These are phyloP conservation scores for Caenorhabditis afra DNA, from an alignment of 2,888 invertebrate species.

Conservation along the genomic window DNA sequence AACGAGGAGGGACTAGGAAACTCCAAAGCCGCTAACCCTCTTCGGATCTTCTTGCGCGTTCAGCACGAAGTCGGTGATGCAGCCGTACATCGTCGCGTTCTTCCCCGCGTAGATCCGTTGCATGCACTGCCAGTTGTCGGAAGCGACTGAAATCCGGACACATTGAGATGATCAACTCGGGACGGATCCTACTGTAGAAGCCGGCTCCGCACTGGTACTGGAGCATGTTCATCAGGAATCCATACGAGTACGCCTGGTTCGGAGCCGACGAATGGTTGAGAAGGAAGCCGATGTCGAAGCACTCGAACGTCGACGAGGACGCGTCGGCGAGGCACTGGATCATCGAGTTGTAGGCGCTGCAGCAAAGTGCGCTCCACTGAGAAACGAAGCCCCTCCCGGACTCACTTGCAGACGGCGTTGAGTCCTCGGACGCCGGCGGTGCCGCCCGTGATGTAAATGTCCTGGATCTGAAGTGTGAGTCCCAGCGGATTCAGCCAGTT, in stretches of 20 bases:
- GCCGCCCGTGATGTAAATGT: slow-evolving; percentile 64
- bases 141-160: slow-evolving; percentile 55
- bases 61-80: slow-evolving; percentile 60
- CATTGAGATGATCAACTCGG: too few species aligned
- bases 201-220: slow-evolving; percentile 70
- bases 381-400: background rate
- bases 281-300: slow-evolving; percentile 59
- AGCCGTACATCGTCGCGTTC: slow-evolving; percentile 60
- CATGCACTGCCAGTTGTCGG: slow-evolving; percentile 67
- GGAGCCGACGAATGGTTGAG: slow-evolving; percentile 35
- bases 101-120: slow-evolving; percentile 63
- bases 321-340: slow-evolving; percentile 59
- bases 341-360: slow-evolving; percentile 64
- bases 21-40: slow-evolving; percentile 54
- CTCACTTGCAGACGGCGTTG: slow-evolving; percentile 66
- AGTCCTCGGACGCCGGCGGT: slow-evolving; percentile 51
- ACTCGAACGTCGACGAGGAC: slow-evolving; percentile 57
- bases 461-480: slow-evolving; percentile 62
- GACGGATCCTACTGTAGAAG: slow-evolving; percentile 66
- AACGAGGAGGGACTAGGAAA: slow-evolving; percentile 12
- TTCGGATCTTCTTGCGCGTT: slow-evolving; percentile 58
- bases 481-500: slow-evolving; percentile 64
- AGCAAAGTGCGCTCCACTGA: background rate
- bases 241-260: slow-evolving; percentile 64
- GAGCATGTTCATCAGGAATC: slow-evolving; percentile 64